These are phyloP conservation scores for Aplysia californica DNA, from an alignment of 1,140 invertebrate genomes.

Conservation along the genomic window DNA sequence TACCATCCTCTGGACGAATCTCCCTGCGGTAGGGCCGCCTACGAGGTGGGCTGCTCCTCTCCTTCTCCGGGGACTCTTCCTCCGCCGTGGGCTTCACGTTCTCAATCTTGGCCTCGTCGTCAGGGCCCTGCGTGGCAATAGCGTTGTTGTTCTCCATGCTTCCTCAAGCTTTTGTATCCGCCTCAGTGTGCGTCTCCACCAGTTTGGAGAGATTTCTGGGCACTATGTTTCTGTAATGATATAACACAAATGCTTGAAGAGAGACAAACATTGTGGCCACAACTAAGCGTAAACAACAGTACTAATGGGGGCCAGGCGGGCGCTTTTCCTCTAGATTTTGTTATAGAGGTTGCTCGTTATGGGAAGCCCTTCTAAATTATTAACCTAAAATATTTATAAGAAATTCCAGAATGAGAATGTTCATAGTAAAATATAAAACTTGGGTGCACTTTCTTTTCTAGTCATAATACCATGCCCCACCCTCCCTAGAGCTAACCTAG, in stretches of 20 bases:
- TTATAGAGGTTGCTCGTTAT: too few relatives aligned
- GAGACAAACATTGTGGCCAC: too few relatives aligned
- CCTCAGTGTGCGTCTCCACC: constrained; percentile 27
- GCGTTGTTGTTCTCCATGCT: constrained; percentile 30
- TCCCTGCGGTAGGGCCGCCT: neutral
- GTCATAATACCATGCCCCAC: too few relatives aligned
- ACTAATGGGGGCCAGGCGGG: too few relatives aligned
- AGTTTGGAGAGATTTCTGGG: constrained; percentile 30
- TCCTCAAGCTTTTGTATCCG: neutral
- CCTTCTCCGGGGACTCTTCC: constrained; percentile 19
- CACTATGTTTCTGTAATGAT: constrained; percentile 3
- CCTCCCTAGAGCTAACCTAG: too few relatives aligned
- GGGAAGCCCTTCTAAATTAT: too few relatives aligned
- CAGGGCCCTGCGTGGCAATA: constrained; percentile 18
- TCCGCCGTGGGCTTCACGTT: constrained; percentile 25
- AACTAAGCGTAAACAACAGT: too few relatives aligned
- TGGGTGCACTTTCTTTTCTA: too few relatives aligned
- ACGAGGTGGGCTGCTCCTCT: neutral
- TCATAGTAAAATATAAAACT: too few relatives aligned
- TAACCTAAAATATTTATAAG: too few relatives aligned
- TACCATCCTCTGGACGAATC: constrained; percentile 18
- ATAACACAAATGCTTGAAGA: neutral
- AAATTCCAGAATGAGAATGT: too few relatives aligned
- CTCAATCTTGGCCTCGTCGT: constrained; percentile 28
- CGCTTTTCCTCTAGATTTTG: too few relatives aligned